phyloP scores from a whole-genome alignment of 1,140 invertebrate genomes.

The Drosophila lacteicornis region DNA sequence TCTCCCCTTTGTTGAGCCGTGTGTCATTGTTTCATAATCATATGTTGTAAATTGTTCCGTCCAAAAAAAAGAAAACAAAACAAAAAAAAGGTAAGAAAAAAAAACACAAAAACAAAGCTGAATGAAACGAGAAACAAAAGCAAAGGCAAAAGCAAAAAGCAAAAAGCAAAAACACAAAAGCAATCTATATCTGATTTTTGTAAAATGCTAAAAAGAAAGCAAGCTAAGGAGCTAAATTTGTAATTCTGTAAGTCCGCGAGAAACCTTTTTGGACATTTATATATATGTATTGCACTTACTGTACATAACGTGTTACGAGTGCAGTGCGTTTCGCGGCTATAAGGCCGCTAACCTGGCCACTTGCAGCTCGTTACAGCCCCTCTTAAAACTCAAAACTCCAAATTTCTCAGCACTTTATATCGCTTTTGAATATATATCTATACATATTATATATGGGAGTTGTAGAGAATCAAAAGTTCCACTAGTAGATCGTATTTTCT shows the following conservation, averaged over 20 bases:
- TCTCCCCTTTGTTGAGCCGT: conserved; percentile 47
- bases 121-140: conserved; percentile 34
- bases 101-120: conserved; percentile 22
- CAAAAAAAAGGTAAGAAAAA: conserved; percentile 27
- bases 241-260: conserved; percentile 23
- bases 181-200: conserved; percentile 51
- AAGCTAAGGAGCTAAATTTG: conserved; percentile 17
- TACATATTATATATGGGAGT: conserved; percentile 3
- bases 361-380: neutral
- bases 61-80: conserved; percentile 63
- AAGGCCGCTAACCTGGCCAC: neutral
- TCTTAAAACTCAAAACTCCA: neutral
- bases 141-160: conserved; percentile 25
- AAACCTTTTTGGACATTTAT: conserved; percentile 23
- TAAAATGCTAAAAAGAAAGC: conserved; percentile 10
- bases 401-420: conserved; percentile 2
- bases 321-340: conserved; percentile 35
- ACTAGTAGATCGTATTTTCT: conserved; percentile 13
- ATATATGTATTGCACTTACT: conserved; percentile 36
- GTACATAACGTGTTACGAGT: conserved; percentile 41
- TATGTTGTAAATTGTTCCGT: conserved; percentile 84
- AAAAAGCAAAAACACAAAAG: conserved; percentile 46
- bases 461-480: conserved; percentile 12
- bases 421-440: conserved; percentile 1
- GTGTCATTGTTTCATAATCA: conserved; percentile 79